Base-by-base conservation (phyloP, 2,797 vertebrate genomes). In the Pangasius larnaudii region DNA sequence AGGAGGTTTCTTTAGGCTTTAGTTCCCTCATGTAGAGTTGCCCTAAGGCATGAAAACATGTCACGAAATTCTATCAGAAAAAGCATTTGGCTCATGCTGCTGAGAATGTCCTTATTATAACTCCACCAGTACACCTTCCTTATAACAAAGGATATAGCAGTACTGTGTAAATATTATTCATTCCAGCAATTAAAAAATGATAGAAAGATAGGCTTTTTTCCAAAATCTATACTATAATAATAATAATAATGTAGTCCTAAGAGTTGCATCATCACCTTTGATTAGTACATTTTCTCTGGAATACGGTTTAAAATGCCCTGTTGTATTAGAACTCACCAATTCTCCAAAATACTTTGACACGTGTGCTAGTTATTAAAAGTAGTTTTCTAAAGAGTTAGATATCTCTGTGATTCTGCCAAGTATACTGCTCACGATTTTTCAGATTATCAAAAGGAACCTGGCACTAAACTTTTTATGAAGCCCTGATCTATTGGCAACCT, bases 1-100 rank as follows among this genome's bases (percentile, higher is more conserved):
- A 42, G 33, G 33, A 42, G 56, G 33, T 81, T 80, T 61, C 30
- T 79, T 79, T 79, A 81, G 10, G 56, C 79, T 81, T 81, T 42
- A 16, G 24, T 61, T 81, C 79, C 79, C 79, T 42, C 13, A 24
- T 81, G 53, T 51, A 5, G 79, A 81, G 22, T 61, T 42, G 79
- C 79, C 58, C 24, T 8, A 61, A 46, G 36, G 58, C 58, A 63
- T 63, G 79, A 63, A 63, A 82, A 42, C 79, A 56, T 79, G 5
- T 81, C 58, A 82, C 8, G 2, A 81, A 81, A 61, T 81, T 61
- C 24, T 59, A 42, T 58, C 30, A 58, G 77, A 58, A 58, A 77
- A 36, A 24, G 0, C 16, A 78, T 46, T 82, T 2, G 8, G 24
- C 33, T 46, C 36, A 46, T 82, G 39, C 24, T 30, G 36, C 36